Base-by-base conservation (phyloP, 1,140 invertebrate species). In the Bombus waltoni region DNA sequence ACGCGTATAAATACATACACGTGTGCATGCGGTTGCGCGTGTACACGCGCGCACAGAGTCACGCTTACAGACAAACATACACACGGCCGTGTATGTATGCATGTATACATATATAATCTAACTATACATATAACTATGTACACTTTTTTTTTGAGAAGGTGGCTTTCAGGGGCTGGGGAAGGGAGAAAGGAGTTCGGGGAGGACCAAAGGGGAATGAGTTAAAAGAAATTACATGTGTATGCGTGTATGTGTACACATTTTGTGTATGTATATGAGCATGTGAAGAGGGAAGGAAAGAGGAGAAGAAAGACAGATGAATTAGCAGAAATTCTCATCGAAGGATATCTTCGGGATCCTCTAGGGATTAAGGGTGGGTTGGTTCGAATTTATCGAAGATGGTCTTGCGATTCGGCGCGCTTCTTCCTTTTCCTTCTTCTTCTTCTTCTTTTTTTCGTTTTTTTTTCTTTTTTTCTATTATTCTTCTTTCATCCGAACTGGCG, bases 91-190 rank as follows among this genome's bases (percentile, higher is more conserved):
- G 77, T 88, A 84, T 88, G 88, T 92, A 91, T 87, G 86, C 83
- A 87, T 89, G 91, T 87, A 93, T 86, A 87, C 87, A 92, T 91
- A 92, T 91, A 93, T 92, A 94, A 94, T 94, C 94, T 94, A 95
- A 93, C 94, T 95, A 95, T 95, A 94, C 94, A 95, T 95, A 94
- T 94, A 95, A 94, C 94, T 95, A 95, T 95, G 91, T 95, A 95
- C 94, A 95, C 42, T 85, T 85, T 72, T 79, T 13, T 44, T 78
- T 32, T 32, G 87, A 86, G 89, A 28, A 0, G 35, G 32, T 25
- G 75, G n/a, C 42, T 44, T 59, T n/a, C 47, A 32, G 83, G 85
- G 44, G 47, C 53, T 79, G 65, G 78, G 73, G 57, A 77, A 57
- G n/a, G 35, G 35, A 40, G 35, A 40, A 8, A 18, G 65, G 65